Percentiles rank a stretch among this genome's conserved stretches.
Conservation (phyloP, 2,888 invertebrate species). For the Lypha dubia region DNA sequence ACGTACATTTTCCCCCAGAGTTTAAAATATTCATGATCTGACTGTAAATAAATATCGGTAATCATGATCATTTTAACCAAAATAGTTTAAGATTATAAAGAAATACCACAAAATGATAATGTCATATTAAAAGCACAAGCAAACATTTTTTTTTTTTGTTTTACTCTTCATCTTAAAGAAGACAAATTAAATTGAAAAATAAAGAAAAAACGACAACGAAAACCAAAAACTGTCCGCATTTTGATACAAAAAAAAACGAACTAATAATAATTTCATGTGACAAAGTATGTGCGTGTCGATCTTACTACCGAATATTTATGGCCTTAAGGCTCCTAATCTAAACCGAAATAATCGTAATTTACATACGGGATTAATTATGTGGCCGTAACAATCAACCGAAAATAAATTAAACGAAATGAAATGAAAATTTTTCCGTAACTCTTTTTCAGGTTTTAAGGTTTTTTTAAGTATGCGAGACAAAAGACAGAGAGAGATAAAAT, state of each 20-base stretch:
- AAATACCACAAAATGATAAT: constrained; percentile 65
- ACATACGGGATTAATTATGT: constrained; percentile 67
- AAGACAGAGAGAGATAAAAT: background rate
- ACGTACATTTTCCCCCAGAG: background rate
- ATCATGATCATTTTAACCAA: constrained; percentile 31
- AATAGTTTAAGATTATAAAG: constrained; percentile 30
- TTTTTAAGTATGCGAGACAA: background rate
- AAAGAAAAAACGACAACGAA: background rate
- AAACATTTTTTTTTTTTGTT: background rate
- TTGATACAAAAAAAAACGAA: background rate
- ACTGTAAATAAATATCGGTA: constrained; percentile 27
- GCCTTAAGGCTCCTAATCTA: constrained; percentile 56
- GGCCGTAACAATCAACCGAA: constrained; percentile 36
- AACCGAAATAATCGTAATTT: constrained; percentile 70
- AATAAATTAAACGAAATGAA: no score
- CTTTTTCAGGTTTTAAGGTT: constrained; percentile 12
- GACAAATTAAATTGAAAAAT: background rate
- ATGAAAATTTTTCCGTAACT: constrained; percentile 33
- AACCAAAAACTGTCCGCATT: constrained; percentile 10
- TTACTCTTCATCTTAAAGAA: background rate
- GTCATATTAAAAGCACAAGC: constrained; percentile 34
- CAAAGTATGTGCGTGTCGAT: constrained; percentile 62
- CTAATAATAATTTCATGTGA: constrained; percentile 53
- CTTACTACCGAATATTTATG: constrained; percentile 63
- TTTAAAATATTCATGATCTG: background rate